Conservation (phyloP, 2,797 vertebrate species). For the Acropternis orthonyx region DNA sequence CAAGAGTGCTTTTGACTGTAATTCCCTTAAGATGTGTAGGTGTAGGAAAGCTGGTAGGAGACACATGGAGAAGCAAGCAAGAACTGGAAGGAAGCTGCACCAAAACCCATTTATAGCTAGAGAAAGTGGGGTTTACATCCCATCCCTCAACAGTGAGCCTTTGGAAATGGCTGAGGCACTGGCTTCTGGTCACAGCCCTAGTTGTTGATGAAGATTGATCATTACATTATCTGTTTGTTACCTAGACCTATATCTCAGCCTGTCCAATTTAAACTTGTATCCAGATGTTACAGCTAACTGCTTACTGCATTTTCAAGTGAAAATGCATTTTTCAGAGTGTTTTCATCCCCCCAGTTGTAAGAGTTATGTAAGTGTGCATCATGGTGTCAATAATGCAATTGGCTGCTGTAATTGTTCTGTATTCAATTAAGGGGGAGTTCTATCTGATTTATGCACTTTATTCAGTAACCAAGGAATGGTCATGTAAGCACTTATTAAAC, state of each 20-base stretch:
- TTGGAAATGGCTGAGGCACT: neutral
- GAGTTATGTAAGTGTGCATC: neutral
- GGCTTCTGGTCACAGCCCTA: neutral
- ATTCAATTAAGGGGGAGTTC: neutral
- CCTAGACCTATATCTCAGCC: neutral
- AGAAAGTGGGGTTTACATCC: neutral
- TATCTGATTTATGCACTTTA: neutral
- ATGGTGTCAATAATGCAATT: fast-evolving
- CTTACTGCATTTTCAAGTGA: neutral
- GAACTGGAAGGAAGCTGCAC: neutral
- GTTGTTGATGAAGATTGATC: neutral
- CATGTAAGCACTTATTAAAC: neutral
- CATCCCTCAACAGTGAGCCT: neutral
- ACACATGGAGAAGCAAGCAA: neutral
- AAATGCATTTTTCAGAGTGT: neutral
- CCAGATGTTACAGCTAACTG: neutral
- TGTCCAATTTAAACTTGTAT: neutral
- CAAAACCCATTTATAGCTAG: neutral
- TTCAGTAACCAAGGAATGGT: neutral
- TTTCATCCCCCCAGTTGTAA: neutral
- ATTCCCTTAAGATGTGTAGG: neutral
- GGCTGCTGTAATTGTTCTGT: neutral
- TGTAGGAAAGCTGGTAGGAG: neutral
- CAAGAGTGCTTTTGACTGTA: neutral
- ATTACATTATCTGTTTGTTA: neutral